Evolutionary conservation across 2,888 invertebrate genomes (phyloP).

Genomic region (Spodoptera littoralis): DNA sequence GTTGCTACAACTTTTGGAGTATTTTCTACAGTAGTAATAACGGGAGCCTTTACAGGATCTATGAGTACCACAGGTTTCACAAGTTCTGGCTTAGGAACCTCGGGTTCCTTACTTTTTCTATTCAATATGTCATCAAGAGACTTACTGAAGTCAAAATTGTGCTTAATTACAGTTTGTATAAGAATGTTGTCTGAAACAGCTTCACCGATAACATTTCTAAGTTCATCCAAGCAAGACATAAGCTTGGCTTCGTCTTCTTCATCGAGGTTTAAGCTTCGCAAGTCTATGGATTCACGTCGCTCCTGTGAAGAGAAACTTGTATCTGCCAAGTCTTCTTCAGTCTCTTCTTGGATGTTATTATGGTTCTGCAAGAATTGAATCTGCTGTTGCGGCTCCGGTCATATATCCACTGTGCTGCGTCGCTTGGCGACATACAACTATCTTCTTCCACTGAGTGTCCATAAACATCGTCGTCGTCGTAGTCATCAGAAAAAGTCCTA

Average conservation of each 20-base stretch:
- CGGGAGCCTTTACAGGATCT: slow-evolving; percentile 71
- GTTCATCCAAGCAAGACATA: slow-evolving; percentile 94
- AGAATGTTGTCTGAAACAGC: slow-evolving; percentile 92
- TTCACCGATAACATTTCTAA: slow-evolving; percentile 94
- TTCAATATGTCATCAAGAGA: slow-evolving; percentile 92
- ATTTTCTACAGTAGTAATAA: slow-evolving; percentile 66
- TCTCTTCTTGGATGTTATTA: slow-evolving; percentile 92
- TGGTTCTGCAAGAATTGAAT: slow-evolving; percentile 93
- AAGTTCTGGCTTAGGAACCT: slow-evolving; percentile 59
- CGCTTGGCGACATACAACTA: slow-evolving; percentile 96
- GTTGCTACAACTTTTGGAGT: slow-evolving; percentile 79
- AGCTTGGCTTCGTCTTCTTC: slow-evolving; percentile 93
- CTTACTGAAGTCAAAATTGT: slow-evolving; percentile 92
- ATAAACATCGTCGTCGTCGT: slow-evolving; percentile 97
- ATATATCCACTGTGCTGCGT: slow-evolving; percentile 94
- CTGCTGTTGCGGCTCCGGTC: slow-evolving; percentile 92
- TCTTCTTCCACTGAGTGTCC: slow-evolving; percentile 98
- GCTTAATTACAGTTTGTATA: slow-evolving; percentile 91
- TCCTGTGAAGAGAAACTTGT: slow-evolving; percentile 63
- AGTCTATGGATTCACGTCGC: slow-evolving; percentile 84
- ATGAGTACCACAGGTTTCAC: slow-evolving; percentile 63
- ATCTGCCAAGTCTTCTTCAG: slow-evolving; percentile 82
- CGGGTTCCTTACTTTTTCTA: slow-evolving; percentile 67
- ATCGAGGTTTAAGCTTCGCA: slow-evolving; percentile 85
- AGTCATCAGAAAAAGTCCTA: slow-evolving; percentile 96